Evolutionary conservation across 2,797 vertebrate genomes (phyloP).

Genomic region (Danio tinwini): DNA sequence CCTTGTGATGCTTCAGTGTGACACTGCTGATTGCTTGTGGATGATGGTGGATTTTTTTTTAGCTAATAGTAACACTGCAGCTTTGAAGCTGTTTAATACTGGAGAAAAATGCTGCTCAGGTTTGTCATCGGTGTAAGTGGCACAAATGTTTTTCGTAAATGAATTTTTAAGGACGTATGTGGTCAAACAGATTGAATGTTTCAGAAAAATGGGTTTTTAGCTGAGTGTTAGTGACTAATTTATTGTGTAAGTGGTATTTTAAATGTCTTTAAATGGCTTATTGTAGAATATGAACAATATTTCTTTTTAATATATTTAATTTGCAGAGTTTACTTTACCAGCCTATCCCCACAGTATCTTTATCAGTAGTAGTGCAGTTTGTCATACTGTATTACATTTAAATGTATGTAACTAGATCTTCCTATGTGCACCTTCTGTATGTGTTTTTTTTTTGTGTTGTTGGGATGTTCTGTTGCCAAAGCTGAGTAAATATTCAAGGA

Average conservation of each 20-base stretch:
- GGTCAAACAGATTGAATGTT: conserved; percentile 11
- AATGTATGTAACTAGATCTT: not conserved
- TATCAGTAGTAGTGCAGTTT: not conserved
- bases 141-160: conserved; percentile 2
- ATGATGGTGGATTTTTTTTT: conserved; percentile 18
- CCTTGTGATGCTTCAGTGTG: conserved; percentile 52
- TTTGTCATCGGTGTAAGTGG: conserved; percentile 19
- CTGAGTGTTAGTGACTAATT: conserved; percentile 13
- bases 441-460: conserved; percentile 1
- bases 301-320: not conserved
- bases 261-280: not conserved
- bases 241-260: conserved; percentile 22
- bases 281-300: not conserved
- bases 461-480: conserved; percentile 35
- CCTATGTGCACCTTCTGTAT: not conserved
- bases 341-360: not conserved
- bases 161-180: conserved; percentile 11
- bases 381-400: not conserved
- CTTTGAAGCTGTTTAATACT: conserved; percentile 12
- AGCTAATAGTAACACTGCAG: not conserved
- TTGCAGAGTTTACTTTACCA: not conserved
- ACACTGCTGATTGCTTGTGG: conserved; percentile 34
- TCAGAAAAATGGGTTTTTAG: conserved; percentile 23
- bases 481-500: not conserved
- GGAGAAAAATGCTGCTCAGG: conserved; percentile 36